Percentiles rank a stretch among this genome's conserved stretches.
phyloP scores from a whole-genome alignment of 35 echinoderm and acorn worm genomes.

The Eucidaris tribuloides region DNA sequence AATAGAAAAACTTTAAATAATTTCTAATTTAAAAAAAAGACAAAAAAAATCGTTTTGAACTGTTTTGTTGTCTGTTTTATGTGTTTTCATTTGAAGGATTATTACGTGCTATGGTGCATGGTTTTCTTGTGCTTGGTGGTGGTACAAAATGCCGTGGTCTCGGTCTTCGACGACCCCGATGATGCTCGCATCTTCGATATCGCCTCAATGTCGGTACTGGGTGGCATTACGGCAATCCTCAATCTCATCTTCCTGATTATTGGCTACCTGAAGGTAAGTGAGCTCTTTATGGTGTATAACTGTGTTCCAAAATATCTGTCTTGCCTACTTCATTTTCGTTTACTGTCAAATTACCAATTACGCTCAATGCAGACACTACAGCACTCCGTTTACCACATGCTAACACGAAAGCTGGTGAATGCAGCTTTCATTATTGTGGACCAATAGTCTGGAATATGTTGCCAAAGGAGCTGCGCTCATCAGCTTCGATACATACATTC shows the following conservation, averaged over 20 bases:
- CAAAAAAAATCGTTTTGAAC: not conserved
- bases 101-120: slow-evolving; percentile 86
- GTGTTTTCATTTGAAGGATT: slow-evolving; percentile 55
- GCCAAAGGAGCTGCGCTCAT: too few species aligned
- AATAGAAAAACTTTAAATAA: too few species aligned
- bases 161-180: not conserved
- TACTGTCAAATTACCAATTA: too few species aligned
- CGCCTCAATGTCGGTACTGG: not conserved
- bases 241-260: slow-evolving; percentile 24
- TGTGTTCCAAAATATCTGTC: too few species aligned
- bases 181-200: slow-evolving; percentile 32
- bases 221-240: not conserved
- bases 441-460: too few species aligned
- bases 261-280: slow-evolving; percentile 16
- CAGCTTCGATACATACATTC: too few species aligned
- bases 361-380: too few species aligned
- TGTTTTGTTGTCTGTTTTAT: not conserved
- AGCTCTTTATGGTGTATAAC: too few species aligned
- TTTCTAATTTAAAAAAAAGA: not conserved
- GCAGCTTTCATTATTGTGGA: too few species aligned
- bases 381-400: too few species aligned
- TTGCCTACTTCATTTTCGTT: too few species aligned
- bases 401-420: too few species aligned
- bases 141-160: slow-evolving; percentile 73
- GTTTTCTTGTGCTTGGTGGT: slow-evolving; percentile 79